A percentile compares a stretch with the other conserved stretches of the same genome.
These are phyloP conservation scores for Chiroxiphia lanceolata DNA, from an alignment of 2,797 vertebrate species.

Conservation along the genomic window DNA sequence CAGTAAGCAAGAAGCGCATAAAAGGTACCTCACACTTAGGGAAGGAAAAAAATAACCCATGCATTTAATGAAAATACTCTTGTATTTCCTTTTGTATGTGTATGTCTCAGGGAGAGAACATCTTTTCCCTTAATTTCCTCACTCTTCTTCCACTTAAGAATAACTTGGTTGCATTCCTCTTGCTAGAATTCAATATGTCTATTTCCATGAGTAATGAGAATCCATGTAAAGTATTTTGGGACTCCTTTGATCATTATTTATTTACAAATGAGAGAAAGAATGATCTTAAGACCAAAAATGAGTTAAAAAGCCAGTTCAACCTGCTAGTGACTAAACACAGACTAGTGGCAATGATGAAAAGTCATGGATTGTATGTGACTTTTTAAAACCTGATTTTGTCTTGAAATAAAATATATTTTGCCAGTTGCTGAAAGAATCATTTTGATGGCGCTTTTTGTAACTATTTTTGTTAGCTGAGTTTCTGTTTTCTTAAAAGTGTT, in stretches of 20 bases:
- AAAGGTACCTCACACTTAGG: conserved; percentile 69
- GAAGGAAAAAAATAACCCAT: neutral
- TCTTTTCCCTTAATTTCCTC: neutral
- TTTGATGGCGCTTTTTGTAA: neutral
- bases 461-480: neutral
- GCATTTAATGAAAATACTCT: neutral
- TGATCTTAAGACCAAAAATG: neutral
- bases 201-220: neutral
- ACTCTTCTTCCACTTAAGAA: neutral
- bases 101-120: neutral
- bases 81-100: neutral
- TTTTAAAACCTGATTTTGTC: neutral
- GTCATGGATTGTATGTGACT: neutral
- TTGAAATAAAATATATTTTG: neutral
- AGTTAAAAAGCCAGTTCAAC: neutral
- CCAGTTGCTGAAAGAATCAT: neutral
- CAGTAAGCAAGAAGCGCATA: conserved; percentile 86
- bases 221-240: neutral
- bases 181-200: neutral
- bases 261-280: neutral
- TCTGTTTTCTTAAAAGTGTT: neutral
- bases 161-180: neutral
- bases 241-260: neutral
- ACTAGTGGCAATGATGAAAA: neutral
- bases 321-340: neutral